phyloP scores from a whole-genome alignment of 2,888 invertebrate genomes.

The Mayetiola destructor region DNA sequence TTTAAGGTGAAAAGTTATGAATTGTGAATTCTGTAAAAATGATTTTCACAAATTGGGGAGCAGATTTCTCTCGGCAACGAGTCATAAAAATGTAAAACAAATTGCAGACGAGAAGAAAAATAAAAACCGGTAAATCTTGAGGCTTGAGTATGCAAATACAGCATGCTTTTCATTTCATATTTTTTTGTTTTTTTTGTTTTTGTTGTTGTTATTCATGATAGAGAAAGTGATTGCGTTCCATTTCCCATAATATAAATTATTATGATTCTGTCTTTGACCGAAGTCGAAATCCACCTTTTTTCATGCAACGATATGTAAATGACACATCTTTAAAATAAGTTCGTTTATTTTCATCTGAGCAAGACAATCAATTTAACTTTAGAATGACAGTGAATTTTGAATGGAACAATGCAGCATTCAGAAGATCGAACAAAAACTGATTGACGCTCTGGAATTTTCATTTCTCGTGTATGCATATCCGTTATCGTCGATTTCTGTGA shows the following conservation, averaged over 20 bases:
- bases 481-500: no score
- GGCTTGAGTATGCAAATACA: no score
- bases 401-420: no score
- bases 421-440: no score
- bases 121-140: no score
- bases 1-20: slow-evolving; percentile 12
- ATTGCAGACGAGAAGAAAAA: neutral
- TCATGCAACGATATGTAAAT: neutral
- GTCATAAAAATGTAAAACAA: slow-evolving; percentile 6
- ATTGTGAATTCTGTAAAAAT: slow-evolving; percentile 13
- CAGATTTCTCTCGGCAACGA: neutral
- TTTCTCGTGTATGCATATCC: no score
- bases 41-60: slow-evolving; percentile 12
- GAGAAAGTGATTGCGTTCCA: neutral
- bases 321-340: neutral
- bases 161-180: no score
- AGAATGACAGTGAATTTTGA: no score
- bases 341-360: neutral
- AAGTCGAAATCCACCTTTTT: neutral
- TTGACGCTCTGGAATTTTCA: no score
- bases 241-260: neutral
- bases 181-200: no score
- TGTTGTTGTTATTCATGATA: neutral
- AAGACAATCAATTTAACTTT: neutral
- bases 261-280: neutral